Percentiles rank a stretch among this genome's conserved stretches.
Evolutionary conservation across 2,888 invertebrate genomes (phyloP).

Genomic region (Hypomecis atomaria): DNA sequence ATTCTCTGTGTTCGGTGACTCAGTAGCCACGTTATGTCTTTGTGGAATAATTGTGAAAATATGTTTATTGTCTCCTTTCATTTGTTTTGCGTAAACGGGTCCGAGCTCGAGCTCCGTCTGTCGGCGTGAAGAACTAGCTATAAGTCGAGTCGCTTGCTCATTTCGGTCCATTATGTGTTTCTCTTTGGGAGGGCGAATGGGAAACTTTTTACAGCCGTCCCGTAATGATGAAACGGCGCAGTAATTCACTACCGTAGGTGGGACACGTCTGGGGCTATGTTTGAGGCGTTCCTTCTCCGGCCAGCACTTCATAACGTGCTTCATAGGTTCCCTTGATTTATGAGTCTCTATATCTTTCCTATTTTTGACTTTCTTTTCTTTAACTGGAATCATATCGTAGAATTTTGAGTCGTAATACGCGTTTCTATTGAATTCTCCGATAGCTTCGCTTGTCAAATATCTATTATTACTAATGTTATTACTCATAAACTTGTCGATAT

Average conservation of each 20-base stretch:
- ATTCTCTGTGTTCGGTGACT: slow-evolving; percentile 50
- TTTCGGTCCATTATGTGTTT: slow-evolving; percentile 37
- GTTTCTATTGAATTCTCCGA: slow-evolving; percentile 43
- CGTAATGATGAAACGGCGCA: slow-evolving; percentile 35
- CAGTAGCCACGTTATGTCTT: slow-evolving; percentile 53
- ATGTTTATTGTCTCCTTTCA: slow-evolving; percentile 9
- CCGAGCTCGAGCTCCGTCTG: slow-evolving; percentile 52
- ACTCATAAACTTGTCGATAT: slow-evolving; percentile 59
- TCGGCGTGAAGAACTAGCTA: slow-evolving; percentile 35
- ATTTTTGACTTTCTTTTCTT: slow-evolving; percentile 57
- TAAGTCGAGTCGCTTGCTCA: slow-evolving; percentile 30
- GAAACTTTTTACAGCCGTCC: slow-evolving; percentile 29
- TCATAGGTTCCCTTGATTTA: slow-evolving; percentile 49
- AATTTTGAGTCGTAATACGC: slow-evolving; percentile 66
- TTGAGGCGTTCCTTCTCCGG: slow-evolving; percentile 53
- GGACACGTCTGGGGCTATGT: slow-evolving; percentile 8
- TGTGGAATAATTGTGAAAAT: slow-evolving; percentile 32
- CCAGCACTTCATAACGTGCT: slow-evolving; percentile 46
- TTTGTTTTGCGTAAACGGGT: slow-evolving; percentile 54
- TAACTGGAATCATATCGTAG: slow-evolving; percentile 73
- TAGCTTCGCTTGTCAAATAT: slow-evolving; percentile 33
- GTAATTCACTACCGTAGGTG: slow-evolving; percentile 43
- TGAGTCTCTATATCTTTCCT: slow-evolving; percentile 45
- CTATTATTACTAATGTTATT: slow-evolving; percentile 32
- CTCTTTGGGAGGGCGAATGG: slow-evolving; percentile 24